Conservation (phyloP, 2,888 invertebrate genomes). For the Agriopis aurantiaria region DNA sequence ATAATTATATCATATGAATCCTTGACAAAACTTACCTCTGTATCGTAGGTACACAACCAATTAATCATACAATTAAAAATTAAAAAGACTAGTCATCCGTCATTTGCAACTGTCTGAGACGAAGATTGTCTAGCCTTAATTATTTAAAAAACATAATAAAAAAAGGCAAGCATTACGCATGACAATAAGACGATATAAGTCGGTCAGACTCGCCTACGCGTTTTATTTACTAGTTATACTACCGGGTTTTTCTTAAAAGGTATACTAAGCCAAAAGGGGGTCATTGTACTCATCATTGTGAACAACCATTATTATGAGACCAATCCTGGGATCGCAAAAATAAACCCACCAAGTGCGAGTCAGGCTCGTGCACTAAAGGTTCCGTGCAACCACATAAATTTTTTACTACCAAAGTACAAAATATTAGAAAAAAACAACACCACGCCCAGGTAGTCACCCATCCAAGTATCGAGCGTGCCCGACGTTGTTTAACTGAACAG, state of each 20-base stretch:
- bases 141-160: conserved; percentile 24
- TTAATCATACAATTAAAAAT: conserved; percentile 66
- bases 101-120: conserved; percentile 50
- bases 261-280: neutral
- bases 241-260: neutral
- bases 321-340: no score
- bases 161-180: conserved; percentile 20
- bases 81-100: conserved; percentile 62
- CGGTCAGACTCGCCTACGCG: conserved; percentile 36
- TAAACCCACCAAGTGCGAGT: no score
- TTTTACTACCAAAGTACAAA: no score
- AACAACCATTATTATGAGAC: no score
- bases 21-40: neutral
- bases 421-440: no score
- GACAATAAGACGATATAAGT: conserved; percentile 28
- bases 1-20: no score
- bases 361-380: no score
- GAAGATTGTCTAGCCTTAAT: conserved; percentile 33
- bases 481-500: no score
- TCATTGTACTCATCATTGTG: conserved; percentile 28
- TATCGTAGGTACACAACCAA: conserved; percentile 46
- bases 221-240: conserved; percentile 22
- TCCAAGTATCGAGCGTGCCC: no score
- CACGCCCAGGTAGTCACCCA: no score
- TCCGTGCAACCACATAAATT: no score